Base-by-base conservation (phyloP, 1,140 invertebrate species). In the Drepana arcuata region DNA sequence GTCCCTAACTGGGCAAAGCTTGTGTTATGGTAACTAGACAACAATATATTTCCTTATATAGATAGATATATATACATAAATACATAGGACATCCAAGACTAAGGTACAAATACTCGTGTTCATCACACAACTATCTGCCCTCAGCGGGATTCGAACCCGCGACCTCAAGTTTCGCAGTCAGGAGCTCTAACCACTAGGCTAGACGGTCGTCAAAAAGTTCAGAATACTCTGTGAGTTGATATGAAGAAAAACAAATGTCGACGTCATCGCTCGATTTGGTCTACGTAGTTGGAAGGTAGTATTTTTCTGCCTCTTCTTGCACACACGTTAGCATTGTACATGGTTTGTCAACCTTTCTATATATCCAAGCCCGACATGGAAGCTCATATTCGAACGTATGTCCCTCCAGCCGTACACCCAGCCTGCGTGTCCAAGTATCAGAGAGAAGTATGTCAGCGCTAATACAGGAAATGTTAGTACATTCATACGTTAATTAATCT, bases 401-500 rank as follows among this genome's bases (percentile, higher is more conserved):
- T 21, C 18, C 18, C n/a, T 34, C 7, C 45, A 60, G 56, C 18
- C 41, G 7, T 31, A 46, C 7, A 41, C 25, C 10, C 41, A 45
- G 14, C 40, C 43, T 7, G 44, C 45, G 7, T 40, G 38, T 7
- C 32, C 50, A 7, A 28, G 12, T n/a, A 15, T 45, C 10, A 40
- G 27, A 23, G 41, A 50, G 9, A 31, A 13, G 24, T 29, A 16
- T 14, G 16, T 35, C 10, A 21, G 34, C 11, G 24, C 24, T n/a
- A 9, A 4, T 21, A 21, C 9, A 21, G 4, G 18, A 5, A 21
- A 21, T 4, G 4, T 21, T 21, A 21, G 18, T 21, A 5, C 18
- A 5, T 9, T 21, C 4, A 4, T 21, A 9, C 4, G 18, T 5
- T n/a, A 21, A 21, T 21, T 5, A 21, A 4, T 21, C 4, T 21